Conservation (phyloP, 1,140 invertebrate genomes). For the Gonatopus flavifemur region DNA sequence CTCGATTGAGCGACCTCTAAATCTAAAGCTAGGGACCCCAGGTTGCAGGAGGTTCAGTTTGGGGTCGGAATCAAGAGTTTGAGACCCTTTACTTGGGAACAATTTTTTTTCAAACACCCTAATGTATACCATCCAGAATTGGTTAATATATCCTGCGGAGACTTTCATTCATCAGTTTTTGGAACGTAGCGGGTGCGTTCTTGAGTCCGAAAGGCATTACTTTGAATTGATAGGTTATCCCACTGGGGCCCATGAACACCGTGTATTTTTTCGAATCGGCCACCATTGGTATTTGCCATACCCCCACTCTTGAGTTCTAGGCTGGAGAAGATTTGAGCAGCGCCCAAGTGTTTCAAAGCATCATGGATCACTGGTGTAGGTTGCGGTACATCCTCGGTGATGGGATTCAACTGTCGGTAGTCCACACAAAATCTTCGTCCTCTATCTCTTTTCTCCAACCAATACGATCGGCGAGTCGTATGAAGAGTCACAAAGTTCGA, state of each 20-base stretch:
- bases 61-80: no score
- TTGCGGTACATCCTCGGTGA: slow-evolving; percentile 34
- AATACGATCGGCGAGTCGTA: slow-evolving; percentile 53
- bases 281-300: slow-evolving; percentile 49
- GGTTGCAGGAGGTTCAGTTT: no score
- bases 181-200: slow-evolving; percentile 15
- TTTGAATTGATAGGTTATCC: slow-evolving; percentile 23
- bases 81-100: no score
- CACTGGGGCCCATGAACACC: slow-evolving; percentile 42
- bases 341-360: slow-evolving; percentile 23
- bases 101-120: no score
- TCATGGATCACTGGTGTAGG: slow-evolving; percentile 28
- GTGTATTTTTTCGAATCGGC: slow-evolving; percentile 41
- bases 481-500: slow-evolving; percentile 30
- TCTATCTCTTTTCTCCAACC: slow-evolving; percentile 54
- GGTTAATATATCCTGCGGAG: no score
- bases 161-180: slow-evolving; percentile 16
- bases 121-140: no score
- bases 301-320: slow-evolving; percentile 36
- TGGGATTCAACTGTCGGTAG: slow-evolving; percentile 47
- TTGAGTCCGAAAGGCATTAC: slow-evolving; percentile 22
- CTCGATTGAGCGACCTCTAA: no score
- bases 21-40: no score
- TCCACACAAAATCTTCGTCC: slow-evolving; percentile 54
- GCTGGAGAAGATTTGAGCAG: slow-evolving; percentile 30